Evolutionary conservation across 2,888 invertebrate genomes (phyloP).

Genomic region (Adineta ricciae): DNA sequence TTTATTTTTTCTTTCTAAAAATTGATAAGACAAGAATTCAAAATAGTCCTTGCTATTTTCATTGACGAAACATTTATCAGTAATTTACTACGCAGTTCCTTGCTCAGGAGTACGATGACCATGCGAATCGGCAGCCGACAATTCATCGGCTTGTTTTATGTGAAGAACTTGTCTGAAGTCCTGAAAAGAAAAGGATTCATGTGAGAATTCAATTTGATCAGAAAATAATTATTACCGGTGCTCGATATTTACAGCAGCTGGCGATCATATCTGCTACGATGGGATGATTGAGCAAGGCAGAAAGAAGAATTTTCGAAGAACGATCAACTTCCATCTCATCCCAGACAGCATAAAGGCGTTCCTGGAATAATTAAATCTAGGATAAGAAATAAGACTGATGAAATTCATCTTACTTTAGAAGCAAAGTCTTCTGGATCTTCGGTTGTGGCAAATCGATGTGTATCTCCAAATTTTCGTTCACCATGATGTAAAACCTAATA

Average conservation of each 20-base stretch:
- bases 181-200: not conserved
- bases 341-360: conserved; percentile 24
- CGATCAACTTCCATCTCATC: conserved; percentile 25
- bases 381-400: not conserved
- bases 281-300: conserved; percentile 28
- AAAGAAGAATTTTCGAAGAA: not conserved
- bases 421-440: conserved; percentile 46
- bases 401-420: conserved; percentile 40
- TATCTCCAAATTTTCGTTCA: conserved; percentile 44
- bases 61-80: not conserved
- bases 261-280: conserved; percentile 31
- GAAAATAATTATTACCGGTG: not conserved
- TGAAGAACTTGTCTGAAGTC: conserved; percentile 13
- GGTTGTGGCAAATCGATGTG: conserved; percentile 44
- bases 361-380: conserved; percentile 7
- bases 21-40: not conserved
- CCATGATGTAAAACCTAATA: conserved; percentile 42
- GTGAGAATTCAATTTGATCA: not conserved
- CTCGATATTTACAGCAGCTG: conserved; percentile 27
- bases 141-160: not conserved
- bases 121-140: not conserved
- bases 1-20: not conserved
- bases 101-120: conserved; percentile 8
- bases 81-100: not conserved
- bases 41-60: not conserved